A percentile compares a stretch with the other conserved stretches of the same genome.
phyloP scores from a whole-genome alignment of 2,888 invertebrate genomes.

The Crioceris asparagi region DNA sequence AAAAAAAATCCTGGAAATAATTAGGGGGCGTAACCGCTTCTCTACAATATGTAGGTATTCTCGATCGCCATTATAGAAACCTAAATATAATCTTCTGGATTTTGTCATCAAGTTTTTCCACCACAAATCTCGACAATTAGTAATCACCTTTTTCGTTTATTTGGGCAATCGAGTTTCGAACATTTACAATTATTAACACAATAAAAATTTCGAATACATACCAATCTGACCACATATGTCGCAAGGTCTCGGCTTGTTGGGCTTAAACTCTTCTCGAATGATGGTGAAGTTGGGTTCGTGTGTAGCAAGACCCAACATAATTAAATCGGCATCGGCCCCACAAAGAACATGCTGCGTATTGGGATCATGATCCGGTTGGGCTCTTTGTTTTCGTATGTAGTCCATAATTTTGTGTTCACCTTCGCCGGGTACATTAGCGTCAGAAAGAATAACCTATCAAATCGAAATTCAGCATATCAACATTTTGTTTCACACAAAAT shows the following conservation, averaged over 20 bases:
- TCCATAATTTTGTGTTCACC: constrained; percentile 90
- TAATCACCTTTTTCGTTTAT: too few species aligned
- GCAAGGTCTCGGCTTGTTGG: constrained; percentile 91
- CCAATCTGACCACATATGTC: constrained; percentile 84
- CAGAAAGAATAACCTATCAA: constrained; percentile 66
- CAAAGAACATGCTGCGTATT: constrained; percentile 97
- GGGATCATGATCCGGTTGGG: constrained; percentile 91
- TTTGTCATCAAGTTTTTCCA: too few species aligned
- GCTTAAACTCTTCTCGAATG: constrained; percentile 96
- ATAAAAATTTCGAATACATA: constrained; percentile 27
- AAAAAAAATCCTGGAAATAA: too few species aligned
- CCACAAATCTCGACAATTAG: too few species aligned
- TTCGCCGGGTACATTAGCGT: constrained; percentile 96
- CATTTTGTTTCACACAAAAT: neutral
- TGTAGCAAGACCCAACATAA: constrained; percentile 96
- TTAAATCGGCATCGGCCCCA: constrained; percentile 96
- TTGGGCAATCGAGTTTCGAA: too few species aligned
- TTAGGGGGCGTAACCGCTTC: too few species aligned
- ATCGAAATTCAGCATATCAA: neutral
- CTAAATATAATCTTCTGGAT: too few species aligned
- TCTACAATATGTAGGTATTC: too few species aligned
- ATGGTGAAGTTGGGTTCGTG: constrained; percentile 99
- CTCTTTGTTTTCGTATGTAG: constrained; percentile 89
- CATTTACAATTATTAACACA: neutral
- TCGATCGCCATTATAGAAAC: too few species aligned